phyloP scores from a whole-genome alignment of 2,113 vertebrate species.

The Pteruthius melanotis region DNA sequence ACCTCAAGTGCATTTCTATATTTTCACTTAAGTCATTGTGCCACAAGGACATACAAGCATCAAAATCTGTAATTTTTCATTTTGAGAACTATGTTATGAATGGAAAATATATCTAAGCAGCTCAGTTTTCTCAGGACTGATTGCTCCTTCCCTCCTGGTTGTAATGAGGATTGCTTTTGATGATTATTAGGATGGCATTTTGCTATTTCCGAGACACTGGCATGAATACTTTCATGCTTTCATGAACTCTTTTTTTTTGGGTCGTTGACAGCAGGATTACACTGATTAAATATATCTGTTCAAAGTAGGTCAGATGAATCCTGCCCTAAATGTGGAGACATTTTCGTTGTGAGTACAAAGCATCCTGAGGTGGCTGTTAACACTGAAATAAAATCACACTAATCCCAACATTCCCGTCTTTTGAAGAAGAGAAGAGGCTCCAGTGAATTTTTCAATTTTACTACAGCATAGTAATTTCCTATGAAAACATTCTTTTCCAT shows the following conservation, averaged over 20 bases:
- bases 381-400: neutral
- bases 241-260: neutral
- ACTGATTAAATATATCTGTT: neutral
- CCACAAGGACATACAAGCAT: neutral
- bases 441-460: neutral
- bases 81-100: neutral
- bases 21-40: neutral
- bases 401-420: neutral
- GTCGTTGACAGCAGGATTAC: neutral
- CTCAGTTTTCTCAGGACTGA: neutral
- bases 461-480: neutral
- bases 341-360: neutral
- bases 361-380: neutral
- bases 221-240: conserved; percentile 15
- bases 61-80: neutral
- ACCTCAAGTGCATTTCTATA: neutral
- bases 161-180: neutral
- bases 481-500: neutral
- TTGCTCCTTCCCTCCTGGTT: neutral
- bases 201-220: neutral
- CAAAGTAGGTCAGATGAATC: conserved; percentile 16
- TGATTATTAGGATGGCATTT: neutral
- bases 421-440: neutral
- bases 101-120: neutral
- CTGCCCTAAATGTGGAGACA: neutral